A percentile compares a stretch with the other conserved stretches of the same genome.
These are phyloP conservation scores for Sesamia inferens DNA, from an alignment of 2,888 invertebrate species.

Conservation along the genomic window DNA sequence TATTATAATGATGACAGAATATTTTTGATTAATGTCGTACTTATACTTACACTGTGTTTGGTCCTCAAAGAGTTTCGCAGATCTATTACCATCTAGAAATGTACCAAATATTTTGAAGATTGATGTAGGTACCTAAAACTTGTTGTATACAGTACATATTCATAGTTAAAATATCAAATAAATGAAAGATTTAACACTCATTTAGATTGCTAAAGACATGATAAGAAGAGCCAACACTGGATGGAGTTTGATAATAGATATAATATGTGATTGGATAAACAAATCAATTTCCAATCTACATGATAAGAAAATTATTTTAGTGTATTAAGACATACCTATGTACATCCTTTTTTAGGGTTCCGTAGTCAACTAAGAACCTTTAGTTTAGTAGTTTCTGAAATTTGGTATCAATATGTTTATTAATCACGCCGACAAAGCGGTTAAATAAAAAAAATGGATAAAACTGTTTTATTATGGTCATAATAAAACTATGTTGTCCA, in stretches of 20 bases:
- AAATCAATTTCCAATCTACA: background rate
- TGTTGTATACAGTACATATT: background rate
- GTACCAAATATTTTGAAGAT: background rate
- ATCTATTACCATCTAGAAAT: background rate
- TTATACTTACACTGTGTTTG: slow-evolving; percentile 8
- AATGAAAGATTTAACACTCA: background rate
- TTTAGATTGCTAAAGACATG: no score
- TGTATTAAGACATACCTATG: background rate
- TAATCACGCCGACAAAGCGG: no score
- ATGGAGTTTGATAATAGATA: background rate
- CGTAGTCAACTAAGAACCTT: no score
- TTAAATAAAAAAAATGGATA: no score
- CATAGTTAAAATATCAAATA: background rate
- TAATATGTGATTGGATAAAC: background rate
- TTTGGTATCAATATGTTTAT: no score
- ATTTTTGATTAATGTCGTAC: slow-evolving; percentile 52
- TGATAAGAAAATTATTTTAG: background rate
- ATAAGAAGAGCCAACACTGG: no score
- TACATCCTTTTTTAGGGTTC: no score
- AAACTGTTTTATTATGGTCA: no score
- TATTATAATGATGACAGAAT: slow-evolving; percentile 56
- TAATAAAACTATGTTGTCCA: no score
- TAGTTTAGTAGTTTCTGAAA: no score
- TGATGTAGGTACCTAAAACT: background rate
- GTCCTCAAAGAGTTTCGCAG: slow-evolving; percentile 1